phyloP scores from a whole-genome alignment of 2,888 invertebrate genomes.

The Spodoptera picta region DNA sequence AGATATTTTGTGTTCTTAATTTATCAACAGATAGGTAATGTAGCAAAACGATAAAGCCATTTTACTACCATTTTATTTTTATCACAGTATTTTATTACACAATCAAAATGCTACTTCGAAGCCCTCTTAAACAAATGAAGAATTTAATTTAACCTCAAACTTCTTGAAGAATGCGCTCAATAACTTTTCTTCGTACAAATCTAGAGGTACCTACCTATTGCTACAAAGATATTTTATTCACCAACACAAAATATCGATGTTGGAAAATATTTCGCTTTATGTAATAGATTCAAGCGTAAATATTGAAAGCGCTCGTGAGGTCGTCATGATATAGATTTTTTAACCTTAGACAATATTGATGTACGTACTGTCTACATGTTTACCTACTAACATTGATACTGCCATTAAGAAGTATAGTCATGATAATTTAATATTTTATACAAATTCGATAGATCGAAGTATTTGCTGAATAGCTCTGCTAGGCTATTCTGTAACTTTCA shows the following conservation, averaged over 20 bases:
- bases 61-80: too few relatives aligned
- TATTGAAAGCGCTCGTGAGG: constrained; percentile 43
- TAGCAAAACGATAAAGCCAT: too few relatives aligned
- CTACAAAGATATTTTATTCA: constrained; percentile 8
- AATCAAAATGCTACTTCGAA: not conserved
- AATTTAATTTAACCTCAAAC: constrained; percentile 22
- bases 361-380: constrained; percentile 5
- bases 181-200: constrained; percentile 15
- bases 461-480: too few relatives aligned
- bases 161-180: constrained; percentile 3
- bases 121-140: constrained; percentile 1
- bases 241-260: constrained; percentile 13
- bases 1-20: too few relatives aligned
- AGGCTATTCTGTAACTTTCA: too few relatives aligned
- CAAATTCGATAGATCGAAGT: too few relatives aligned
- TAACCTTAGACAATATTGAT: constrained; percentile 24
- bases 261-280: constrained; percentile 22
- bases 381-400: not conserved
- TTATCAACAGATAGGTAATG: too few relatives aligned
- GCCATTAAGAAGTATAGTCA: too few relatives aligned
- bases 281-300: constrained; percentile 37
- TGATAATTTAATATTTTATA: too few relatives aligned
- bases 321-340: constrained; percentile 32
- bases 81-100: too few relatives aligned
- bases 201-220: constrained; percentile 1